Conservation (phyloP, 2,888 invertebrate genomes). For the Acleris holmiana region DNA sequence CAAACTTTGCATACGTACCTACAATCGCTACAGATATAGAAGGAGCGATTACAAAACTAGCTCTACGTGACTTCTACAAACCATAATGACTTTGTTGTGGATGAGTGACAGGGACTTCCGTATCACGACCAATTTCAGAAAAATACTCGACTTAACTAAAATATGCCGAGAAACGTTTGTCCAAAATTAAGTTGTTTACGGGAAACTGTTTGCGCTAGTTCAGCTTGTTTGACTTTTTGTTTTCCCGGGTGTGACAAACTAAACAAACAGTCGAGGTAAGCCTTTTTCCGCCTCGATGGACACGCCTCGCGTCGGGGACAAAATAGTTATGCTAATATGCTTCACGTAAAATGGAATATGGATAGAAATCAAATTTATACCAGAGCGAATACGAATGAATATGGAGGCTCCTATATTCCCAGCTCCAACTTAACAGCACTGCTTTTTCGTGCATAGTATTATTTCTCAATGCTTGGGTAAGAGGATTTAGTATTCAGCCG, state of each 20-base stretch:
- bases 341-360: neutral
- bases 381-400: too few species aligned
- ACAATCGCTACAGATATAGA: too few species aligned
- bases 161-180: neutral
- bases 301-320: constrained; percentile 20
- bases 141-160: neutral
- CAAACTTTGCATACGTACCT: too few species aligned
- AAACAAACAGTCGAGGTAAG: constrained; percentile 30
- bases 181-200: constrained; percentile 14
- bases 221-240: constrained; percentile 19
- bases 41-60: too few species aligned
- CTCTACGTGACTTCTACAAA: too few species aligned
- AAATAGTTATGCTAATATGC: constrained; percentile 12
- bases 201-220: constrained; percentile 14
- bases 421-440: too few species aligned
- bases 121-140: neutral
- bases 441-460: too few species aligned
- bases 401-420: too few species aligned
- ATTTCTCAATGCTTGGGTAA: too few species aligned
- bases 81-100: too few species aligned
- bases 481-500: too few species aligned
- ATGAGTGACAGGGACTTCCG: too few species aligned
- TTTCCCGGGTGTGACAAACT: constrained; percentile 17
- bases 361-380: neutral
- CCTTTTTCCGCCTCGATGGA: constrained; percentile 27